Conservation (phyloP, 2,888 invertebrate genomes). For the Xestobium rufovillosum region DNA sequence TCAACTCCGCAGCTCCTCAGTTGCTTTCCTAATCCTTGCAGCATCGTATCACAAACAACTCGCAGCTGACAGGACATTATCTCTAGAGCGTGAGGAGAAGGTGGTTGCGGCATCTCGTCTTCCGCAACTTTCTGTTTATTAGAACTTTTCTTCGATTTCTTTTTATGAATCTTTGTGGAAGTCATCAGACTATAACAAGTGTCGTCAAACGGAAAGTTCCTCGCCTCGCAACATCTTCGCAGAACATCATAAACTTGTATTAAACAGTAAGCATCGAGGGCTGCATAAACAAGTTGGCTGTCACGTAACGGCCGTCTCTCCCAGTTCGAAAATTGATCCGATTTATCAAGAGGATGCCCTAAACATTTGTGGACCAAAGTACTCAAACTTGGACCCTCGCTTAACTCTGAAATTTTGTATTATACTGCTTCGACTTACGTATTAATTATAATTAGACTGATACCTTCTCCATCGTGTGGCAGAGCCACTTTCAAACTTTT, state of each 20-base stretch:
- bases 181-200: constrained; percentile 53
- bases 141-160: constrained; percentile 37
- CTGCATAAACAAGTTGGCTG: constrained; percentile 76
- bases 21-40: constrained; percentile 53
- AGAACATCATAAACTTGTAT: constrained; percentile 70
- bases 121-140: constrained; percentile 12
- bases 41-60: constrained; percentile 55
- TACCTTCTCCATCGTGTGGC: constrained; percentile 45
- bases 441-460: too few species aligned
- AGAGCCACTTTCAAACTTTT: constrained; percentile 48
- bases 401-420: constrained; percentile 38
- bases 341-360: constrained; percentile 71
- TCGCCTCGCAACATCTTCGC: constrained; percentile 43
- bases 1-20: constrained; percentile 59
- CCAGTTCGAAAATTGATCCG: constrained; percentile 91
- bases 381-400: constrained; percentile 60
- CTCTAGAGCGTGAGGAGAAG: constrained; percentile 30
- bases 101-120: constrained; percentile 28
- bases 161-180: constrained; percentile 44
- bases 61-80: constrained; percentile 34
- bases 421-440: constrained; percentile 41
- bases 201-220: constrained; percentile 55
- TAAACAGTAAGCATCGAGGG: constrained; percentile 82
- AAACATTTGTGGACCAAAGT: constrained; percentile 68
- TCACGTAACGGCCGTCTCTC: constrained; percentile 71